These are phyloP conservation scores for Pseudochromis fuscus DNA, from an alignment of 2,797 vertebrate species.

Conservation along the genomic window DNA sequence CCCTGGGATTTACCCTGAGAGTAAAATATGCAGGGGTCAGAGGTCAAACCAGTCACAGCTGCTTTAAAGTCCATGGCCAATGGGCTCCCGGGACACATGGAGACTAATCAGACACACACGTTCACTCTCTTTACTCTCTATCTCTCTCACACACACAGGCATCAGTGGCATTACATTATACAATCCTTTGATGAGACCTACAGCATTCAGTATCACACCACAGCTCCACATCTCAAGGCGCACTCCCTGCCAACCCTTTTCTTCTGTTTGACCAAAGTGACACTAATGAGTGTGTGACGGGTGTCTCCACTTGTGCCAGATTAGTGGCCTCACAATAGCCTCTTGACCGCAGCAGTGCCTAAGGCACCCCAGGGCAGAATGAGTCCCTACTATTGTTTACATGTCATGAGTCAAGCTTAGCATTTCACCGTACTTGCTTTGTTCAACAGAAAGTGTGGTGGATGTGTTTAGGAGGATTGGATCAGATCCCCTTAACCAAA, in stretches of 20 bases:
- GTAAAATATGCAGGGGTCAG: slow-evolving; percentile 69
- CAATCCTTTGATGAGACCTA: slow-evolving; percentile 20
- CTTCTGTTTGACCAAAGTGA: slow-evolving; percentile 50
- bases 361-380: slow-evolving; percentile 21
- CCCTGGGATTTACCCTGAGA: slow-evolving; percentile 43
- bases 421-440: background rate
- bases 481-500: slow-evolving; percentile 13
- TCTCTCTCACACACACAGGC: slow-evolving; percentile 8
- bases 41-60: slow-evolving; percentile 78
- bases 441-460: background rate
- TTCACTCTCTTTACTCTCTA: slow-evolving; percentile 7
- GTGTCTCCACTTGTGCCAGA: slow-evolving; percentile 27
- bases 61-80: slow-evolving; percentile 64
- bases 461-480: background rate
- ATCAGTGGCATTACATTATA: slow-evolving; percentile 20
- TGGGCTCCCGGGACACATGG: slow-evolving; percentile 56
- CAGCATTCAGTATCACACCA: slow-evolving; percentile 29
- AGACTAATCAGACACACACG: slow-evolving; percentile 59
- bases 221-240: slow-evolving; percentile 16
- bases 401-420: slow-evolving; percentile 3
- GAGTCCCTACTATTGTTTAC: slow-evolving; percentile 3
- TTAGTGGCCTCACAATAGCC: slow-evolving; percentile 39
- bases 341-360: slow-evolving; percentile 31
- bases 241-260: slow-evolving; percentile 27
- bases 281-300: slow-evolving; percentile 40